phyloP scores from a whole-genome alignment of 2,797 vertebrate genomes.

The Oreochromis mossambicus region DNA sequence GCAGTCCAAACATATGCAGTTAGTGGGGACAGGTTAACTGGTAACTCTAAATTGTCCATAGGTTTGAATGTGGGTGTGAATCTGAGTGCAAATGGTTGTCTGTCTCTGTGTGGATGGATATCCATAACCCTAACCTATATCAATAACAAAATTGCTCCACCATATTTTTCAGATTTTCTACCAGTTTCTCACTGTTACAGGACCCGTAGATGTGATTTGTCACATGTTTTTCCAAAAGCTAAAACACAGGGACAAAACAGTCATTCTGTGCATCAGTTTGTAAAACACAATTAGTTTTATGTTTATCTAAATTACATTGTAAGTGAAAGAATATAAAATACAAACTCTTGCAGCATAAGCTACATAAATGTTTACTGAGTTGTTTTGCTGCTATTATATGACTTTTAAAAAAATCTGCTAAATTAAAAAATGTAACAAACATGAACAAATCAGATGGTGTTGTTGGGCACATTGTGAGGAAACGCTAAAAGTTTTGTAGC shows the following conservation, averaged over 20 bases:
- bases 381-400: not conserved
- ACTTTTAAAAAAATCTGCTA: rapidly evolving
- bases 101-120: rapidly evolving
- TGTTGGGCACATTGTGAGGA: not conserved
- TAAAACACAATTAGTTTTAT: not conserved
- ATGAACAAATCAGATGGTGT: not conserved
- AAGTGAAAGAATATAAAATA: rapidly evolving
- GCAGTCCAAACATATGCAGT: not conserved
- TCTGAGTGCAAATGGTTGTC: not conserved
- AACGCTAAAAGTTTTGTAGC: not conserved
- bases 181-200: not conserved
- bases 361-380: not conserved
- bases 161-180: rapidly evolving
- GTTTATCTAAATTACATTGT: not conserved
- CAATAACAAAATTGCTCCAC: not conserved
- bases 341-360: not conserved
- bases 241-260: not conserved
- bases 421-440: not conserved
- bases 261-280: not conserved
- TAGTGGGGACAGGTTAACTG: not conserved
- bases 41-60: rapidly evolving
- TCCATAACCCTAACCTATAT: rapidly evolving
- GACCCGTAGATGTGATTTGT: not conserved
- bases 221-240: rapidly evolving
- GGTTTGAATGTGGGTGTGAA: not conserved